Evolutionary conservation across 2,888 invertebrate genomes (phyloP).

Genomic region (Sarcophaga carnaria): DNA sequence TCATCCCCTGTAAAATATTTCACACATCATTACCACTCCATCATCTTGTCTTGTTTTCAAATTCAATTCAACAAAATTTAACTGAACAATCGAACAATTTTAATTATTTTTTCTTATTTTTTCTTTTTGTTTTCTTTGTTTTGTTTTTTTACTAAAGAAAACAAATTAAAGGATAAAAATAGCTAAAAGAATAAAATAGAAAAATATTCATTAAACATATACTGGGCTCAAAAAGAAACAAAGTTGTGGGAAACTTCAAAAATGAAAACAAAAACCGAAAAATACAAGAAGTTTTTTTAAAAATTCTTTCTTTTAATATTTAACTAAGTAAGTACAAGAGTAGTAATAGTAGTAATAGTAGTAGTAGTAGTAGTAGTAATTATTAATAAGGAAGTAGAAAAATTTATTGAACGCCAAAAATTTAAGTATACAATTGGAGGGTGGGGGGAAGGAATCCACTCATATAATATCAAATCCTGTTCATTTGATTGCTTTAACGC

Average conservation of each 20-base stretch:
- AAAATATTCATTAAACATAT: conserved; percentile 47
- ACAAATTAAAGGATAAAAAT: conserved; percentile 45
- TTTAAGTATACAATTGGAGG: too few species aligned
- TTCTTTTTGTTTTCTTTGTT: neutral
- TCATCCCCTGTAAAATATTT: conserved; percentile 81
- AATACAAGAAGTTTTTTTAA: too few species aligned
- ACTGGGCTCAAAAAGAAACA: conserved; percentile 40
- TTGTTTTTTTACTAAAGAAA: conserved; percentile 33
- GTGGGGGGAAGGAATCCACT: too few species aligned
- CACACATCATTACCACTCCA: conserved; percentile 48
- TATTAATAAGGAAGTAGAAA: too few species aligned
- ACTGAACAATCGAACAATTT: neutral
- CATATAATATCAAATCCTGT: too few species aligned
- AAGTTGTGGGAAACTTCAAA: conserved; percentile 54
- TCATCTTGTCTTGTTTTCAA: neutral
- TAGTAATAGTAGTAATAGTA: too few species aligned
- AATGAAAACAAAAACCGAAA: too few species aligned
- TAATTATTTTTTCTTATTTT: neutral
- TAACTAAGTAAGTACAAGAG: too few species aligned
- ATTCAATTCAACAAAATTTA: conserved; percentile 26
- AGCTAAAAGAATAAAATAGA: conserved; percentile 38
- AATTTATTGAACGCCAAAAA: too few species aligned
- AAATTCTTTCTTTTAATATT: too few species aligned
- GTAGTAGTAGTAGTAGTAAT: too few species aligned
- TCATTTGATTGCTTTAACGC: too few species aligned